A percentile compares a stretch with the other conserved stretches of the same genome.
phyloP scores from a whole-genome alignment of 1,140 invertebrate species.

The Dufourea novaeangliae region DNA sequence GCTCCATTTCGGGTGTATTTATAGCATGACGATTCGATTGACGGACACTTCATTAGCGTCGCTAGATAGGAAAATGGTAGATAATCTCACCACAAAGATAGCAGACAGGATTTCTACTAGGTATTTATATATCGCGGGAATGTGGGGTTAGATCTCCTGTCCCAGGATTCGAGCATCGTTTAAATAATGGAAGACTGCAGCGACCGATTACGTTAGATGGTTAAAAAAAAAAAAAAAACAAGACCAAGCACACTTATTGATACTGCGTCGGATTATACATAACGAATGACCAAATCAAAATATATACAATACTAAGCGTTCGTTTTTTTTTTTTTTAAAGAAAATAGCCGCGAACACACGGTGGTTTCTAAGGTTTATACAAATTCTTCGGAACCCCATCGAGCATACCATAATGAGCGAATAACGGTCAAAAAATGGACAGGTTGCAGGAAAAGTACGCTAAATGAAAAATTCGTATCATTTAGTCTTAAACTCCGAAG shows the following conservation, averaged over 20 bases:
- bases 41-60: background rate
- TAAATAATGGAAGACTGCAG: constrained; percentile 17
- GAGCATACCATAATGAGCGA: constrained; percentile 9
- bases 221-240: no score
- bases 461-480: no score
- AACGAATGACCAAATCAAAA: constrained; percentile 61
- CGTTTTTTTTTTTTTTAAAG: constrained; percentile 37
- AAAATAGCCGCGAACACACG: constrained; percentile 18
- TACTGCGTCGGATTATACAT: constrained; percentile 41
- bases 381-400: constrained; percentile 22
- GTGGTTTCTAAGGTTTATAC: constrained; percentile 35
- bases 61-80: background rate
- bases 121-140: constrained; percentile 17
- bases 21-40: constrained; percentile 7
- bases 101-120: background rate
- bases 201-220: constrained; percentile 5
- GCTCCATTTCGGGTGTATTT: constrained; percentile 18
- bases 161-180: background rate
- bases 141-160: background rate
- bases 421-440: constrained; percentile 19
- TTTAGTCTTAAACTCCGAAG: no score
- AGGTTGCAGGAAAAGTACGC: constrained; percentile 30
- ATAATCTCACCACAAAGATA: background rate
- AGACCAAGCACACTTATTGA: constrained; percentile 45
- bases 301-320: constrained; percentile 40